Conservation (phyloP, 2,888 invertebrate species). For the Helobdella robusta region DNA sequence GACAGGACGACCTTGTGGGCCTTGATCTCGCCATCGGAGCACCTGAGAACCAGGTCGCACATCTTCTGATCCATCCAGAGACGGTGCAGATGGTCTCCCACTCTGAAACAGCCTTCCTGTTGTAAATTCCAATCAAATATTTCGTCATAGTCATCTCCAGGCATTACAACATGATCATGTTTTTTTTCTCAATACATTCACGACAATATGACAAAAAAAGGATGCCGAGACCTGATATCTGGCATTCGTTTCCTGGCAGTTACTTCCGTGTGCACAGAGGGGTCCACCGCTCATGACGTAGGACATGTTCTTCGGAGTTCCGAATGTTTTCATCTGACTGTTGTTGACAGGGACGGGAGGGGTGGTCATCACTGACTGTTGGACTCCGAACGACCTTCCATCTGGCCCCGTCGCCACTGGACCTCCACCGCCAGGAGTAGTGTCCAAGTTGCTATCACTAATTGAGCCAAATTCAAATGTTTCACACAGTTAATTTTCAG, state of each 20-base stretch:
- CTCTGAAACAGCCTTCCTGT: slow-evolving; percentile 25
- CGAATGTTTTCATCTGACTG: slow-evolving; percentile 19
- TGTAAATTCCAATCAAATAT: neutral
- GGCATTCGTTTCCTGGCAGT: slow-evolving; percentile 18
- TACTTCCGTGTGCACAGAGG: slow-evolving; percentile 21
- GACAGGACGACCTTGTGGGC: slow-evolving; percentile 28
- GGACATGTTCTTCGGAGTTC: slow-evolving; percentile 23
- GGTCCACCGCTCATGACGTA: slow-evolving; percentile 23
- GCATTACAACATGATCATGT: neutral
- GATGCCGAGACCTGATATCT: slow-evolving; percentile 21
- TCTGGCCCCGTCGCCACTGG: neutral
- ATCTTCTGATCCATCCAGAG: slow-evolving; percentile 28
- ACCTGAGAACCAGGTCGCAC: slow-evolving; percentile 27
- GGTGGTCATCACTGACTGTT: slow-evolving; percentile 8
- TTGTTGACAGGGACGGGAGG: slow-evolving; percentile 8
- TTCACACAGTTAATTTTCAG: too few relatives aligned
- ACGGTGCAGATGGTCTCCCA: slow-evolving; percentile 26
- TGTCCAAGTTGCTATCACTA: too few relatives aligned
- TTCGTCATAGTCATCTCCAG: neutral
- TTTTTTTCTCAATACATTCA: neutral
- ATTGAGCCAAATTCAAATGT: too few relatives aligned
- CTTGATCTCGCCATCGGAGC: slow-evolving; percentile 26
- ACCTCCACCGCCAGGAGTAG: slow-evolving; percentile 1
- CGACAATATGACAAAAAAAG: neutral
- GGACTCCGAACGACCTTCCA: neutral